These are phyloP conservation scores for Oikopleura vanhoeffeni DNA, from an alignment of 23 tunicate genomes.

Conservation along the genomic window DNA sequence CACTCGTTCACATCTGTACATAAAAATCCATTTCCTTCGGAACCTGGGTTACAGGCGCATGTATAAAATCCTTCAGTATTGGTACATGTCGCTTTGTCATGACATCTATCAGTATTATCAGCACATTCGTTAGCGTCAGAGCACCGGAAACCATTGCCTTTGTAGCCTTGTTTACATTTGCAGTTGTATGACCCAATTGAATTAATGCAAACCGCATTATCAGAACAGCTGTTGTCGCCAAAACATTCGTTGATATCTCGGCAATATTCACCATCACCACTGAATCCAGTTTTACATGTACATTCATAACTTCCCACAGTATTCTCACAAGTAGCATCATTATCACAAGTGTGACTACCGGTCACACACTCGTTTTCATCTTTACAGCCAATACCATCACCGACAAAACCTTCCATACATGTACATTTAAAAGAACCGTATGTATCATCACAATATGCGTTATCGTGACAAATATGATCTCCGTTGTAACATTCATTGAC, in stretches of 20 bases:
- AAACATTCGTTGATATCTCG: background rate
- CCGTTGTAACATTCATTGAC: no score
- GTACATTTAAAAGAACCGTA: no score
- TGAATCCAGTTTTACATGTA: background rate
- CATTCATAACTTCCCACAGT: no score
- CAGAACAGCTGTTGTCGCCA: background rate
- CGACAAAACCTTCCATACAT: no score
- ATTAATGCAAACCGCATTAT: background rate
- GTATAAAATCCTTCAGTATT: background rate
- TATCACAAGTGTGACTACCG: no score
- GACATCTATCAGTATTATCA: background rate
- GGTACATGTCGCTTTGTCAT: background rate
- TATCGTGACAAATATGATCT: no score
- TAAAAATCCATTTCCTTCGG: background rate
- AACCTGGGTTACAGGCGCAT: background rate
- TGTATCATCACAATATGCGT: no score
- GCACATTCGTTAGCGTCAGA: slow-evolving; percentile 4
- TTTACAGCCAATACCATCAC: no score
- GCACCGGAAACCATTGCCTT: background rate
- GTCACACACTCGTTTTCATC: no score
- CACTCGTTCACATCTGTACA: background rate
- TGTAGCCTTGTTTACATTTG: background rate
- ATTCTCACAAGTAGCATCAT: no score
- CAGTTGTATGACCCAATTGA: background rate
- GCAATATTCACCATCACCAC: background rate